Evolutionary conservation across 2,888 invertebrate species (phyloP).

Genomic region (Saturnia japonica): DNA sequence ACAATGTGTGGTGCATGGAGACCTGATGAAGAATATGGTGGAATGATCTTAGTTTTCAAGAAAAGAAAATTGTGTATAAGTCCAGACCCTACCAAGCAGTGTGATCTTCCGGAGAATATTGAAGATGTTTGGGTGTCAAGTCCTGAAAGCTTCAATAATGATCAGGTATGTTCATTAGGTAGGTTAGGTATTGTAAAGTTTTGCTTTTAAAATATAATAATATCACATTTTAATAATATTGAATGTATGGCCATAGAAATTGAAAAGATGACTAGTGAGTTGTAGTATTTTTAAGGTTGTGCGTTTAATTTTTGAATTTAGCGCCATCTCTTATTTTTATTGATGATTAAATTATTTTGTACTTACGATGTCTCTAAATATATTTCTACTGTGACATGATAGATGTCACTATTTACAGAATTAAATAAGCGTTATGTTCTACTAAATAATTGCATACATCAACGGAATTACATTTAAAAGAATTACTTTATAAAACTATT

Average conservation of each 20-base stretch:
- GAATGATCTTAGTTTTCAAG: constrained; percentile 68
- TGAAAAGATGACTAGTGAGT: too few species aligned
- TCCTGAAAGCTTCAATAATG: constrained; percentile 45
- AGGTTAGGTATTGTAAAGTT: too few species aligned
- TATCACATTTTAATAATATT: not conserved
- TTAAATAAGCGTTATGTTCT: not conserved
- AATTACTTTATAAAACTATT: not conserved
- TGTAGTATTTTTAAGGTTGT: too few species aligned
- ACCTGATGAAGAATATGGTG: constrained; percentile 74
- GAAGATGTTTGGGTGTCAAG: constrained; percentile 74
- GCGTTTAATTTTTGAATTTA: not conserved
- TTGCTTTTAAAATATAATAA: not conserved
- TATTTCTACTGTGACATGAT: not conserved
- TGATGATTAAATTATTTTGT: not conserved
- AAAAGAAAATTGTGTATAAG: constrained; percentile 64
- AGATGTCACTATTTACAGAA: constrained; percentile 8
- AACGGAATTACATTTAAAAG: not conserved
- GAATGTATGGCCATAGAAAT: too few species aligned
- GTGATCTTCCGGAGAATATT: constrained; percentile 74
- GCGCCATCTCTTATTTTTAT: not conserved
- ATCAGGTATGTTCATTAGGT: too few species aligned
- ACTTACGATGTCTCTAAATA: too few species aligned
- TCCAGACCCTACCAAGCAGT: constrained; percentile 67
- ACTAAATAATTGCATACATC: not conserved
- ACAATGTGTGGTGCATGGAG: constrained; percentile 80